Evolutionary conservation across 2,797 vertebrate genomes (phyloP), one percentile per base, ranked within the genome.

Genomic region (Adelosebastes latens): DNA sequence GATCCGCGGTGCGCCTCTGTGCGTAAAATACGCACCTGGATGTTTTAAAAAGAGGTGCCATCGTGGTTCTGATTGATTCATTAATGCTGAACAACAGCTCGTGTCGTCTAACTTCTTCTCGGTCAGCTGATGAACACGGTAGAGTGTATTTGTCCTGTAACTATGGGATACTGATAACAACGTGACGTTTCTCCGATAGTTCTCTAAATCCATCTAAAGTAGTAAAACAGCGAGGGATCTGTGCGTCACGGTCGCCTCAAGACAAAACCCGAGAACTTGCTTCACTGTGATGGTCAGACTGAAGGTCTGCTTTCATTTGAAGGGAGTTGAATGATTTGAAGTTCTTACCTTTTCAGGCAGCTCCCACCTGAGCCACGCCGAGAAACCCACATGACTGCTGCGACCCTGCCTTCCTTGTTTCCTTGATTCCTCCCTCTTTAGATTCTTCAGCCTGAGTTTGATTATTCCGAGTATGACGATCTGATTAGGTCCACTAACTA

Each of bases 261-360:
- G 39, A 1, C 39, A 42, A 42, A 39, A 39, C 36, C 39, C 1
- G 39, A 42, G 39, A 42, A 42, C 13, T 42, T 14, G 39, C 0
- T 42, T 42, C 39, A 42, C 39, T 42, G 5, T 42, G 18, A 22
- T 60, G 36, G 24, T 27, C 64, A 2, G 14, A 34, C 2, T 20
- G 8, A 52, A 25, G 6, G 4, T 63, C 0, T 58, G 25, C 2
- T 67, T 32, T 4, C 10, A 11, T 16, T 31, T 31, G 29, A 31
- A 6, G 29, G 29, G 29, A 31, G 29, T 31, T 31, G 4, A 36
- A 27, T 1, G 1, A 7, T 20, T 60, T 20, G 1, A 64, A 42
- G 7, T 24, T 2, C 60, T 76, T 72, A 91, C 87, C 86, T 86
- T 65, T 62, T 81, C 31, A 11, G 13, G 6, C 16, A 20, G 2